These are phyloP conservation scores for Polypterus bichir DNA, from an alignment of 2,113 vertebrate genomes.

Conservation along the genomic window DNA sequence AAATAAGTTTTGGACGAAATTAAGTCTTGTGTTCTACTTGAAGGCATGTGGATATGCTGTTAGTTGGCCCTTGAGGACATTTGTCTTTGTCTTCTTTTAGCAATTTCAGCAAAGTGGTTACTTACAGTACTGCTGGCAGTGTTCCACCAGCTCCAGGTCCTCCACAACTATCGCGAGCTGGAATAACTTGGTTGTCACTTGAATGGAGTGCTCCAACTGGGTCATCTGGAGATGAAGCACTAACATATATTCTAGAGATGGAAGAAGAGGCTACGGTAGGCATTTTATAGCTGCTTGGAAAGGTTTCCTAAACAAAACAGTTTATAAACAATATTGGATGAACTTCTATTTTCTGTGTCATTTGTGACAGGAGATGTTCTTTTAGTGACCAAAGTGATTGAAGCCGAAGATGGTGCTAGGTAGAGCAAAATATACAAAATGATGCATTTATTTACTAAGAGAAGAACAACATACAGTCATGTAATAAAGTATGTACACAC, in stretches of 20 bases:
- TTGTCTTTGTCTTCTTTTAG: constrained; percentile 25
- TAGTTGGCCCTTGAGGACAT: no score
- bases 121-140: constrained; percentile 44
- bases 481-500: no score
- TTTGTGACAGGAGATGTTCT: no score
- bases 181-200: constrained; percentile 44
- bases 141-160: constrained; percentile 37
- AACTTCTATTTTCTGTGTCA: no score
- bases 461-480: no score
- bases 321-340: background rate
- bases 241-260: constrained; percentile 58
- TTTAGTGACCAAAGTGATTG: no score
- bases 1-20: no score
- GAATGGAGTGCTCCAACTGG: constrained; percentile 47
- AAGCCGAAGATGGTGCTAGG: no score
- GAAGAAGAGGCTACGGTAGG: constrained; percentile 60
- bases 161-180: constrained; percentile 36
- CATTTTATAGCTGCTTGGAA: background rate
- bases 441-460: no score
- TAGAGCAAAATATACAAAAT: no score
- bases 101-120: constrained; percentile 51
- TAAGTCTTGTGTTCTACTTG: no score
- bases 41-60: no score
- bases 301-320: rapidly evolving
- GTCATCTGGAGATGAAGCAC: constrained; percentile 27